A percentile compares a stretch with the other conserved stretches of the same genome.
Conservation (phyloP, 2,113 vertebrate genomes). For the Ceuthmochares aereus region DNA sequence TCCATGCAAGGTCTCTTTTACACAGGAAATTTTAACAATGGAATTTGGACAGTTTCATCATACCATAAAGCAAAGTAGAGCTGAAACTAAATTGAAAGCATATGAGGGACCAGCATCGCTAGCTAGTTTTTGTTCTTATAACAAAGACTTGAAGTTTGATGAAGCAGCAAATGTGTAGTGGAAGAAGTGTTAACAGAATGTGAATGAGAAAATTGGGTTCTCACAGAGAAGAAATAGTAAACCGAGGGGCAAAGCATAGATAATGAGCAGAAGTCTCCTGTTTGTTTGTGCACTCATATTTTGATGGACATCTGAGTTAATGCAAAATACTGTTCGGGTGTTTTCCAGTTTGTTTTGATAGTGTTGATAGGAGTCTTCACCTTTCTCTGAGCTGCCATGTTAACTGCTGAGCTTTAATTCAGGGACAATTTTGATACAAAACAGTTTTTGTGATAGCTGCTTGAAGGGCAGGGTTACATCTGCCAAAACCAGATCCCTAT, state of each 20-base stretch:
- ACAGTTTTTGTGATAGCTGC: not conserved
- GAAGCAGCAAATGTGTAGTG: not conserved
- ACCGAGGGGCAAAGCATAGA: not conserved
- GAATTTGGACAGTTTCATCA: not conserved
- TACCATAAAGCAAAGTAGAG: not conserved
- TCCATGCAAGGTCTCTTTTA: not conserved
- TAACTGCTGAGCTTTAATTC: not conserved
- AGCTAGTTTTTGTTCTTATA: not conserved
- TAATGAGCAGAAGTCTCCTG: not conserved
- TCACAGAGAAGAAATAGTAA: not conserved
- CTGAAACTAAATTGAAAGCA: not conserved
- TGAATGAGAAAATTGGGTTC: not conserved
- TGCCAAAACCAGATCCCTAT: not conserved
- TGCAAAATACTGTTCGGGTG: not conserved
- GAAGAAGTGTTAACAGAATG: not conserved
- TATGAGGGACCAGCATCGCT: not conserved
- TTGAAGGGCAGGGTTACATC: not conserved
- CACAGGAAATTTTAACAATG: slow-evolving; percentile 1
- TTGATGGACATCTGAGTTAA: not conserved
- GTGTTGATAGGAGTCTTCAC: not conserved
- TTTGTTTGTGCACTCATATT: not conserved
- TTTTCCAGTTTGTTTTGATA: not conserved
- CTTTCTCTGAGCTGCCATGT: not conserved
- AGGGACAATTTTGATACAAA: not conserved
- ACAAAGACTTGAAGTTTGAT: not conserved